Conservation (phyloP, 2,888 invertebrate genomes). For the Leucozona laternaria region DNA sequence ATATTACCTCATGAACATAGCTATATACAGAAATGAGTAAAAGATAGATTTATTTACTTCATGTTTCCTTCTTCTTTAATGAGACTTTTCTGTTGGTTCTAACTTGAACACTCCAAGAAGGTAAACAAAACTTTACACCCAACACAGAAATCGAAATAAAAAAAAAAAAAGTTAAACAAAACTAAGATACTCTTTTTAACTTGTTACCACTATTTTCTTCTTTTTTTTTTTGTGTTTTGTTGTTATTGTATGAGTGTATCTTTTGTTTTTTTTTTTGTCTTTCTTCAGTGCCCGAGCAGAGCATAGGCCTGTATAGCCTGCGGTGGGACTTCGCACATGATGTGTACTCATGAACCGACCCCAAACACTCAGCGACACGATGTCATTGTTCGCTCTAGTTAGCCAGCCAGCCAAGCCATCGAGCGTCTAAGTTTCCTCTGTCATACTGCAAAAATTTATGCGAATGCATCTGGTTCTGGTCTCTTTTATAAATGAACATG, state of each 20-base stretch:
- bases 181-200: slow-evolving; percentile 50
- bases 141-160: slow-evolving; percentile 28
- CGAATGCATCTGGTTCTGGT: slow-evolving; percentile 51
- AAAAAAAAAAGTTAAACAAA: slow-evolving; percentile 32
- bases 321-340: slow-evolving; percentile 37
- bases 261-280: slow-evolving; percentile 17
- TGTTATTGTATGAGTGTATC: slow-evolving; percentile 18
- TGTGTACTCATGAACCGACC: slow-evolving; percentile 50
- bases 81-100: slow-evolving; percentile 18
- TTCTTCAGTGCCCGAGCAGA: slow-evolving; percentile 1
- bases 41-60: slow-evolving; percentile 1
- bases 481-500: background rate
- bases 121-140: slow-evolving; percentile 60
- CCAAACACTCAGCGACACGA: slow-evolving; percentile 66
- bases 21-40: background rate
- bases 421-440: slow-evolving; percentile 53
- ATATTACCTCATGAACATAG: slow-evolving; percentile 23
- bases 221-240: background rate
- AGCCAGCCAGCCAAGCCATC: slow-evolving; percentile 59
- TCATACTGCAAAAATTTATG: slow-evolving; percentile 50
- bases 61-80: slow-evolving; percentile 18
- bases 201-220: slow-evolving; percentile 58
- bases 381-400: slow-evolving; percentile 75
- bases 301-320: slow-evolving; percentile 26
- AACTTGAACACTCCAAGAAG: slow-evolving; percentile 29